Percentiles rank a stretch among this genome's conserved stretches.
phyloP scores from a whole-genome alignment of 2,888 invertebrate genomes.

The Biston stratarius region DNA sequence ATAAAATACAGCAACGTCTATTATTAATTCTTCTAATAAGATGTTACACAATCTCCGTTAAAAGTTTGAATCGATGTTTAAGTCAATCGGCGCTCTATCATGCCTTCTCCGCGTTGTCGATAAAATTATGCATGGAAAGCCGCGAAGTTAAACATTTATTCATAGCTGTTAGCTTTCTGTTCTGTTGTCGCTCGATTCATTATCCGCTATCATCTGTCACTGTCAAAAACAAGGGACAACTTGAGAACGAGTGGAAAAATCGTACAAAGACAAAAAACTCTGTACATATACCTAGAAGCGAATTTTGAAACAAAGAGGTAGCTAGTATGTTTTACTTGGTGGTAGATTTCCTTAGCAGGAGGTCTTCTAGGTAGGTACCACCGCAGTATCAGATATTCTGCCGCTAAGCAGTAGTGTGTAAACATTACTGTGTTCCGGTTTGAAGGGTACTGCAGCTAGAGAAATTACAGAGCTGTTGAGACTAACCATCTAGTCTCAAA shows the following conservation, averaged over 20 bases:
- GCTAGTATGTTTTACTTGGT: no score
- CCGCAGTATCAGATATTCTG: no score
- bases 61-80: slow-evolving; percentile 26
- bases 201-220: slow-evolving; percentile 57
- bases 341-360: no score
- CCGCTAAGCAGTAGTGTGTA: no score
- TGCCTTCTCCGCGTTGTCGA: slow-evolving; percentile 38
- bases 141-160: slow-evolving; percentile 58
- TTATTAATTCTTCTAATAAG: neutral
- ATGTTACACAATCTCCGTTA: slow-evolving; percentile 2
- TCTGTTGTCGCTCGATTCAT: slow-evolving; percentile 50
- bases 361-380: no score
- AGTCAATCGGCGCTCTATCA: slow-evolving; percentile 8
- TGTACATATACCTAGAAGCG: no score
- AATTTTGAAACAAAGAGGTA: no score
- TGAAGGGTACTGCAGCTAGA: no score
- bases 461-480: no score
- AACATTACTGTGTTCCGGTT: no score
- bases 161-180: slow-evolving; percentile 61
- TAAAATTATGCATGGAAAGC: slow-evolving; percentile 61
- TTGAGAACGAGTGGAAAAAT: slow-evolving; percentile 43
- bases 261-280: slow-evolving; percentile 9
- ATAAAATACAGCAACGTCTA: no score
- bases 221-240: slow-evolving; percentile 51
- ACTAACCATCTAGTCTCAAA: no score